These are phyloP conservation scores for Odontocolon sp. DNA, from an alignment of 2,888 invertebrate genomes.

Conservation along the genomic window DNA sequence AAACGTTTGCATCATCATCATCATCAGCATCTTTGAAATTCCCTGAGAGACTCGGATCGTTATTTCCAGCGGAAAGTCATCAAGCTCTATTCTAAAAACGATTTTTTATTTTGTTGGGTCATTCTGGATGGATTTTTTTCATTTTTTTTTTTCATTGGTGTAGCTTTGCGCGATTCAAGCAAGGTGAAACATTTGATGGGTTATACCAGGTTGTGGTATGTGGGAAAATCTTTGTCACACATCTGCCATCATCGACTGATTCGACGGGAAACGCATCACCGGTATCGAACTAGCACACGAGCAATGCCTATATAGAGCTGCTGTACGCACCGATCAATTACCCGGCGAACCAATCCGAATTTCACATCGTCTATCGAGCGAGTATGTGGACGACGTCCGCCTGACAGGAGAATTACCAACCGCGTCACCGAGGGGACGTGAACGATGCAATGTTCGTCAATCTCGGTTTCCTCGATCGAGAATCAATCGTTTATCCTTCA, in stretches of 20 bases:
- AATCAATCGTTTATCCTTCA: constrained; percentile 1
- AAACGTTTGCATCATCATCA: too few relatives aligned
- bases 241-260: neutral
- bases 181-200: neutral
- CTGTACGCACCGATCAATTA: constrained; percentile 27
- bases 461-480: constrained; percentile 5
- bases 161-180: too few relatives aligned
- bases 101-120: too few relatives aligned
- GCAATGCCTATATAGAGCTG: neutral
- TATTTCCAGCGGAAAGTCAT: too few relatives aligned
- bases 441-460: constrained; percentile 40
- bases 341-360: constrained; percentile 39
- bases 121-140: too few relatives aligned
- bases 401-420: constrained; percentile 43
- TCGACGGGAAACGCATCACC: constrained; percentile 14
- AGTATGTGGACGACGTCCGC: neutral
- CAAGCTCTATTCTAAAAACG: too few relatives aligned
- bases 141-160: too few relatives aligned
- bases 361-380: constrained; percentile 17
- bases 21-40: too few relatives aligned
- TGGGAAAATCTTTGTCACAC: neutral
- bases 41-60: too few relatives aligned
- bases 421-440: constrained; percentile 17
- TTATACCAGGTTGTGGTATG: neutral
- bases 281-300: neutral